Base-by-base conservation (phyloP, 2,888 invertebrate genomes). In the Diarsia rubi region DNA sequence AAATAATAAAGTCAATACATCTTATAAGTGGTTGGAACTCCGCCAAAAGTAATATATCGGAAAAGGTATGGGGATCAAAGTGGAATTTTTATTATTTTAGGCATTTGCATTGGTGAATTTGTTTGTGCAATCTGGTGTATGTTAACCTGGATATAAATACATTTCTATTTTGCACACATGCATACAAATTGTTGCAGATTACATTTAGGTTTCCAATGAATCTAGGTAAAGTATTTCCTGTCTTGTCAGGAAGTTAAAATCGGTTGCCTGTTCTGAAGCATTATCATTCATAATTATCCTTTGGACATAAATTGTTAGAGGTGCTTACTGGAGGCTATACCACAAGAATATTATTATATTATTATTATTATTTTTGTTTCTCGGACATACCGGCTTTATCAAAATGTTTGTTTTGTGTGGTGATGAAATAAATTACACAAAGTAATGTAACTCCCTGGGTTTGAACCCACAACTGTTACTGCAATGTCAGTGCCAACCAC, bases 41-140 rank as follows among this genome's bases (percentile, higher is more conserved):
- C 0, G 86, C 86, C 88, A 88, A 78, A 83, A 76, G 68, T 77
- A 69, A 88, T 87, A 84, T 81, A 79, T 86, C 64, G 65, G 76
- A 74, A 71, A 82, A 88, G 82, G 79, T 86, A 64, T 16, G 9
- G 9, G 71, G 75, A 87, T 85, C 88, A 85, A 81, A 85, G 88
- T 78, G 73, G 72, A 49, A 74, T 82, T 88, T 86, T 86, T 83
- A 82, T 86, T 86, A 79, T 87, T 86, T 84, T 74, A 86, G 76
- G 73, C 62, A 86, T 82, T 84, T 75, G 82, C 84, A 88, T 79
- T 71, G 69, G 69, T 69, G 78, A 81, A 73, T 77, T 69, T 86
- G 79, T 88, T 84, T 84, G 75, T 84, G 68, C 79, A 62, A 81
- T 82, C 81, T 86, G 88, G 78, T 78, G 31, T 67, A 65, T 86